Evolutionary conservation across 2,888 invertebrate genomes (phyloP), one percentile per base, ranked within the genome.

Genomic region (Tetranychus piercei): DNA sequence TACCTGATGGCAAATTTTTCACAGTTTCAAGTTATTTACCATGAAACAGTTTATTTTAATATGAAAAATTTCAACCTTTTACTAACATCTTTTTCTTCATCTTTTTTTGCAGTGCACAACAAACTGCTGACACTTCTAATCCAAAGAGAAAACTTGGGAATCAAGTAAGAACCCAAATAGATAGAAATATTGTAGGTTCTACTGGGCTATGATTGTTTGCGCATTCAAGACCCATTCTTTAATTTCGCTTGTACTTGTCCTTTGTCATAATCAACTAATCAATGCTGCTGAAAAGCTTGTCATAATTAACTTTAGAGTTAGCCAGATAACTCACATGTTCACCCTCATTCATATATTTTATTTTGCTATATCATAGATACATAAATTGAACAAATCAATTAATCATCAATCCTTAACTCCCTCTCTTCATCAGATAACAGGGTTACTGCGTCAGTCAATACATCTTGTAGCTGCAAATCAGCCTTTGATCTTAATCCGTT

Each of bases 141-240:
- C 81, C 82, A 23, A 95, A 95, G 83, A 89, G 91, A 78, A 91
- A 95, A 80, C 86, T 99, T 78, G 97, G 97, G 73, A 99, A 99
- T 84, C 86, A 86, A 81, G 84, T 83, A 78, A 78, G 78, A 44
- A 34, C 20, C 20, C 69, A 69, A 20, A 23, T 69, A 23, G 15
- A 66, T 23, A 73, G 8, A 73, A 64, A 55, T 64, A 55, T 73
- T n/a, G 45, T 73, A 45, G 23, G 64, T 71, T 22, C 18, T 43
- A 7, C 7, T 55, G 55, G 55, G 55, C 7, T 9, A 55, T 15
- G 11, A 15, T 15, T 15, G 9, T 6, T 55, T 2, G 2, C 15
- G 2, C 55, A 55, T 6, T 55, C 55, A 15, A 15, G 2, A 55
- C 55, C 15, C 55, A 15, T 2, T 55, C 6, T 55, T 55, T 5